These are phyloP conservation scores for Spatula clypeata DNA, from an alignment of 2,797 vertebrate species.

Conservation along the genomic window DNA sequence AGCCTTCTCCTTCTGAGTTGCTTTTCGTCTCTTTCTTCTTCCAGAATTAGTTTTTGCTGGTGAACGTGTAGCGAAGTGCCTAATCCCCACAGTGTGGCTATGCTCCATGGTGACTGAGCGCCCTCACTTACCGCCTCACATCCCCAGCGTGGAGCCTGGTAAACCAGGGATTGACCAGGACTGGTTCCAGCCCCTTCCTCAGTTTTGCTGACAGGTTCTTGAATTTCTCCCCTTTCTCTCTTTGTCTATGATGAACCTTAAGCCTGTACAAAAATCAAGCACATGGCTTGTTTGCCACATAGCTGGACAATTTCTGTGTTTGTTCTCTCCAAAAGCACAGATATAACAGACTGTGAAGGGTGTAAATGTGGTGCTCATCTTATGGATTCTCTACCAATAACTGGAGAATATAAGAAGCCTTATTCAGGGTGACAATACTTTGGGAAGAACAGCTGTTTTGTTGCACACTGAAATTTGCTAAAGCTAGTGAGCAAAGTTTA, in stretches of 20 bases:
- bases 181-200: not conserved
- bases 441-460: not conserved
- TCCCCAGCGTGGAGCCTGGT: not conserved
- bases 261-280: not conserved
- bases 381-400: not conserved
- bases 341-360: not conserved
- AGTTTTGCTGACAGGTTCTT: not conserved
- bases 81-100: not conserved
- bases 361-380: not conserved
- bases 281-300: not conserved
- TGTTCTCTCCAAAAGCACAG: not conserved
- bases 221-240: not conserved
- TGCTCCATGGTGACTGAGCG: not conserved
- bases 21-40: not conserved
- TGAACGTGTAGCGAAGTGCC: not conserved
- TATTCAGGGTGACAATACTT: not conserved
- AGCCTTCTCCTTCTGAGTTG: not conserved
- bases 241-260: not conserved
- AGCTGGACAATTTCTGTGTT: not conserved
- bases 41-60: not conserved
- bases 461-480: not conserved
- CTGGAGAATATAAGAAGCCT: not conserved
- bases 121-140: not conserved
- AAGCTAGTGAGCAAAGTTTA: not conserved
- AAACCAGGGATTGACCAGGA: not conserved